Percentiles rank a stretch among this genome's conserved stretches.
phyloP scores from a whole-genome alignment of 2,797 vertebrate genomes.

The Bradypus variegatus region DNA sequence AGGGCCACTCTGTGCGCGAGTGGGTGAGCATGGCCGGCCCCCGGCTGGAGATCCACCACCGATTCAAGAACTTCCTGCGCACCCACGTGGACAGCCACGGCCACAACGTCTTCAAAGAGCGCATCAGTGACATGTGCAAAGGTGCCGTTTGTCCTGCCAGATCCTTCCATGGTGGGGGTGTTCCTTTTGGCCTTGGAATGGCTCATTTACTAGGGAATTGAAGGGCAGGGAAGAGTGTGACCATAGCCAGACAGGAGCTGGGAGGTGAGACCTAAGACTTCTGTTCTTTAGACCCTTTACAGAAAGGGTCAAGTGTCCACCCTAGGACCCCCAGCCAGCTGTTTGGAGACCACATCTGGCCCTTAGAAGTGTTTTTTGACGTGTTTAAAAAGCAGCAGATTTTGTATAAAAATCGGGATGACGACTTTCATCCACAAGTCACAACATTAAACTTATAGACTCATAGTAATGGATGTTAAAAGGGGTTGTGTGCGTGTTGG shows the following conservation, averaged over 20 bases:
- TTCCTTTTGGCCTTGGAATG: not conserved
- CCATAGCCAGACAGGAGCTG: not conserved
- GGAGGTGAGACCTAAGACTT: too few species aligned
- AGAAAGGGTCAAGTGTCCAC: too few species aligned
- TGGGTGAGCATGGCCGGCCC: constrained; percentile 98
- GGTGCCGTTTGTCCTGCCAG: constrained; percentile 70
- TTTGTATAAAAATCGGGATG: not conserved
- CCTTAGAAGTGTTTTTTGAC: not conserved
- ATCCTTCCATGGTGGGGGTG: not conserved
- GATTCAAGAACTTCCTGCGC: constrained; percentile 97
- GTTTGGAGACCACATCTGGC: not conserved
- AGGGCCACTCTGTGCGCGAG: constrained; percentile 94
- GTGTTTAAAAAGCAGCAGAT: not conserved
- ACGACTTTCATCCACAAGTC: not conserved
- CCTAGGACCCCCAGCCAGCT: too few species aligned
- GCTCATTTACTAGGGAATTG: not conserved
- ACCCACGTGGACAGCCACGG: constrained; percentile 95
- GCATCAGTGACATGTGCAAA: constrained; percentile 99
- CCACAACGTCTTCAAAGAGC: constrained; percentile 98
- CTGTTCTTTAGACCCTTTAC: not conserved
- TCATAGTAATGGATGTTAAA: not conserved
- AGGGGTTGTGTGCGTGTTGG: fast-evolving
- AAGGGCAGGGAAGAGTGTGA: not conserved
- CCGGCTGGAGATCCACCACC: constrained; percentile 95
- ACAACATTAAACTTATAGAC: not conserved